phyloP scores from a whole-genome alignment of 2,888 invertebrate species.

The Trissolcus brochymenae region DNA sequence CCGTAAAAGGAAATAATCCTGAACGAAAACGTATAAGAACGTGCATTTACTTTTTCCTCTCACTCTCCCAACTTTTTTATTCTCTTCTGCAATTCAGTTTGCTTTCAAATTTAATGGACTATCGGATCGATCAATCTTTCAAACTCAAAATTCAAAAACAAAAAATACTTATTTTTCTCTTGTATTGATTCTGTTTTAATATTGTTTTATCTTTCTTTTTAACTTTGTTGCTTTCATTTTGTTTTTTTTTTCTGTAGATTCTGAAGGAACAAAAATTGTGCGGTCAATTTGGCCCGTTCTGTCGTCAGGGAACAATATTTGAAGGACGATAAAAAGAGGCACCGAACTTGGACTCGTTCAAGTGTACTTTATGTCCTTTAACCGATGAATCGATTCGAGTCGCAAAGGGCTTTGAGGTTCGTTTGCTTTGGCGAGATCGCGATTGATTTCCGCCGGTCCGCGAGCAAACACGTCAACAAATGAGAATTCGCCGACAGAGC shows the following conservation, averaged over 20 bases:
- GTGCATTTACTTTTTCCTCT: not conserved
- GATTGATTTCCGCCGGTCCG: slow-evolving; percentile 29
- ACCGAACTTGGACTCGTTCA: slow-evolving; percentile 6
- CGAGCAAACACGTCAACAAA: slow-evolving; percentile 34
- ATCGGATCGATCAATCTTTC: too few relatives aligned
- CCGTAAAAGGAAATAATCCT: slow-evolving; percentile 19
- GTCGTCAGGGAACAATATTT: not conserved
- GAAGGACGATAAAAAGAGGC: slow-evolving; percentile 6
- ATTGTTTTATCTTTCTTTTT: too few relatives aligned
- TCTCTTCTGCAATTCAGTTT: too few relatives aligned
- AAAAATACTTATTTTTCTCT: too few relatives aligned
- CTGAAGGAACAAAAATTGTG: too few relatives aligned
- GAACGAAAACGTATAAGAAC: slow-evolving; percentile 25
- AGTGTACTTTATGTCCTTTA: slow-evolving; percentile 32
- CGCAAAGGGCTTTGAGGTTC: slow-evolving; percentile 33
- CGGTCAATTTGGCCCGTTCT: slow-evolving; percentile 23
- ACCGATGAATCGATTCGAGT: slow-evolving; percentile 41
- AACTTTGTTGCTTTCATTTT: too few relatives aligned
- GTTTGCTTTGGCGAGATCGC: slow-evolving; percentile 50
- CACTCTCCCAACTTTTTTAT: too few relatives aligned
- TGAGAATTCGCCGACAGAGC: slow-evolving; percentile 17
- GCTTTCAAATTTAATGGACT: too few relatives aligned
- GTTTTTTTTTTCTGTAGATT: not conserved
- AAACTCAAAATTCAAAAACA: too few relatives aligned
- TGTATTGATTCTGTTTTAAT: too few relatives aligned